phyloP scores from a whole-genome alignment of 2,888 invertebrate species.

The Amblyteles armatorius region DNA sequence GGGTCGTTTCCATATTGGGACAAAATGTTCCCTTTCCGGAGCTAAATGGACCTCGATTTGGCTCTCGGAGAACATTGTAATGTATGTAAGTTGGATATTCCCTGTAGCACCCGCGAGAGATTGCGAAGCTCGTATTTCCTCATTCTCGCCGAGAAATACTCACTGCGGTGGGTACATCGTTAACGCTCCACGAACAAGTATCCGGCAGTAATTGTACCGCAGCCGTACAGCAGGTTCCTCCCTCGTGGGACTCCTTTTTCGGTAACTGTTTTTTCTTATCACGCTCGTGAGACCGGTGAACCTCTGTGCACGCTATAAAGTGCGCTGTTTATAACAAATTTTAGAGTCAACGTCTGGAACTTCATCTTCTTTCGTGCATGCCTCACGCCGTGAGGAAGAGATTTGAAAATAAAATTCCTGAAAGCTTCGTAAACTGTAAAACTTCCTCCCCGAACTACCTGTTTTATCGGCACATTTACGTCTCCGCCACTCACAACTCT shows the following conservation, averaged over 20 bases:
- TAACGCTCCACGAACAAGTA: conserved; percentile 1
- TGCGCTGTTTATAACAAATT: not conserved
- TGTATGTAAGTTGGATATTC: not conserved
- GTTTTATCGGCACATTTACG: not conserved
- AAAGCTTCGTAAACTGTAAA: not conserved
- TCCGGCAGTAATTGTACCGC: not conserved
- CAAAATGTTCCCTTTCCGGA: not conserved
- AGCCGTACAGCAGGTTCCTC: not conserved
- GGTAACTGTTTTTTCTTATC: conserved; percentile 14
- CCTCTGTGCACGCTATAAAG: not conserved
- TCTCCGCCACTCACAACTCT: too few relatives aligned
- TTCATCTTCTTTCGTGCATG: not conserved
- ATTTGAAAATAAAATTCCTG: not conserved
- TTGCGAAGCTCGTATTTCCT: conserved; percentile 18
- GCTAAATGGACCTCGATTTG: not conserved
- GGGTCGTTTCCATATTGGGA: not conserved
- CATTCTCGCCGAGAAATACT: conserved; percentile 9
- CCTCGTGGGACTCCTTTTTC: conserved; percentile 26
- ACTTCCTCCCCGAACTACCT: not conserved
- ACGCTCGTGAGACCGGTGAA: not conserved
- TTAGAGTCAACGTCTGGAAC: not conserved
- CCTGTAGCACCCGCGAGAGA: not conserved
- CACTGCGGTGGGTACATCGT: conserved; percentile 19
- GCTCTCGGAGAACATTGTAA: not conserved
- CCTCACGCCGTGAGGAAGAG: not conserved